These are phyloP conservation scores for Drosophila cyrtoloma DNA, from an alignment of 2,888 invertebrate genomes.

Conservation along the genomic window DNA sequence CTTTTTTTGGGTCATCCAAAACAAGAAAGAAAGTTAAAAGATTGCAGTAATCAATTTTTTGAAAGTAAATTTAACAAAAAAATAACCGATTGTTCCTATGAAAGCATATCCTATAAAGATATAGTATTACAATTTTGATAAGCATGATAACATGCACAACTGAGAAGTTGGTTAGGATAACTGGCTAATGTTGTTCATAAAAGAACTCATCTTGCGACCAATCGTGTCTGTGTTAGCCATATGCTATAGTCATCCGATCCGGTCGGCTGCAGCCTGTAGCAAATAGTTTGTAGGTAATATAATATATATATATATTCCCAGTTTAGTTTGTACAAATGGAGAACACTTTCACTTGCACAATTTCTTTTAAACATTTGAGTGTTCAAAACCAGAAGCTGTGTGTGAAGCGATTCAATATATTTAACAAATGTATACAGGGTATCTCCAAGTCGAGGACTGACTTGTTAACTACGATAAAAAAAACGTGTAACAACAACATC, in stretches of 20 bases:
- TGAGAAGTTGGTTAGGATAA: not conserved
- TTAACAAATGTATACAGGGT: not conserved
- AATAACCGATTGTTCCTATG: not conserved
- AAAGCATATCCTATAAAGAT: not conserved
- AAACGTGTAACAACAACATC: not conserved
- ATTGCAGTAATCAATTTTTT: not conserved
- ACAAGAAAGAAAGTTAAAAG: too few relatives aligned
- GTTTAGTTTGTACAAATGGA: not conserved
- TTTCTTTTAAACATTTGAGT: not conserved
- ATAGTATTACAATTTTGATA: not conserved
- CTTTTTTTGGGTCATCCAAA: too few relatives aligned
- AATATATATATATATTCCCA: not conserved
- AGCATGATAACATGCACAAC: not conserved
- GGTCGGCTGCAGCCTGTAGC: too few relatives aligned
- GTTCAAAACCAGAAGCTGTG: not conserved
- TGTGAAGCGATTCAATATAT: not conserved
- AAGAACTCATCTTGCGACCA: fast-evolving
- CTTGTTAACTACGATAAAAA: constrained; percentile 29
- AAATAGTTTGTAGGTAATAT: not conserved
- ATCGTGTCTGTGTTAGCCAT: not conserved
- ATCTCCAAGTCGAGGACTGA: constrained; percentile 1
- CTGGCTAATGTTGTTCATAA: not conserved
- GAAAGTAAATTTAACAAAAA: not conserved
- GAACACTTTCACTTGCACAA: not conserved
- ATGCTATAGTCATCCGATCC: not conserved